Evolutionary conservation across 2,113 vertebrate species (phyloP).

Genomic region (Corapipo altera): DNA sequence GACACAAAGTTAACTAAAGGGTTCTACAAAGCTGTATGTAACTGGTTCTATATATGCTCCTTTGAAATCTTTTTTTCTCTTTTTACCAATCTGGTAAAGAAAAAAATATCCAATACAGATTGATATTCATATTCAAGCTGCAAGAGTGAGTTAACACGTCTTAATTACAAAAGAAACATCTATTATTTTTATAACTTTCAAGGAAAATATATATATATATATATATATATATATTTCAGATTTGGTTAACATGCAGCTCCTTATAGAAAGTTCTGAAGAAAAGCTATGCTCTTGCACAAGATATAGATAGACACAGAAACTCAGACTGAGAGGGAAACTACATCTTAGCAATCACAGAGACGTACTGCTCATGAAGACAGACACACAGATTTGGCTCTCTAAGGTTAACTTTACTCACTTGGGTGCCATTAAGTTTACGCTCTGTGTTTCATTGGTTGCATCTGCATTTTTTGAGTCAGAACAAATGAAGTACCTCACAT

Average conservation of each 20-base stretch:
- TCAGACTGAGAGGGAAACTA: background rate
- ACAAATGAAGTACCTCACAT: background rate
- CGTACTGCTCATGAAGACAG: background rate
- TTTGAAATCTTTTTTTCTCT: background rate
- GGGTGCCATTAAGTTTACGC: background rate
- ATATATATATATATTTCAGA: background rate
- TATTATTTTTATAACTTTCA: background rate
- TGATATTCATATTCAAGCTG: background rate
- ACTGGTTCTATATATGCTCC: background rate
- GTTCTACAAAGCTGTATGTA: background rate
- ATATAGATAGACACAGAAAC: background rate
- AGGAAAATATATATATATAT: background rate
- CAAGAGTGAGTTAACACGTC: background rate
- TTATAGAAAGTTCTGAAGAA: background rate
- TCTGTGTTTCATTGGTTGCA: background rate
- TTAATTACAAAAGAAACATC: background rate
- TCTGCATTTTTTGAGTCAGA: background rate
- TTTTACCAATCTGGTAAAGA: background rate
- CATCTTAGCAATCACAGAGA: background rate
- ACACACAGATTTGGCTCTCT: background rate
- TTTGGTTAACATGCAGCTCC: background rate
- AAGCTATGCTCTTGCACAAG: background rate
- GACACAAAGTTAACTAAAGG: background rate
- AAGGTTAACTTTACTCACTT: background rate
- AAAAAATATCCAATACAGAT: background rate